Base-by-base conservation (phyloP, 2,888 invertebrate genomes). In the Pharmacophagus antenor region DNA sequence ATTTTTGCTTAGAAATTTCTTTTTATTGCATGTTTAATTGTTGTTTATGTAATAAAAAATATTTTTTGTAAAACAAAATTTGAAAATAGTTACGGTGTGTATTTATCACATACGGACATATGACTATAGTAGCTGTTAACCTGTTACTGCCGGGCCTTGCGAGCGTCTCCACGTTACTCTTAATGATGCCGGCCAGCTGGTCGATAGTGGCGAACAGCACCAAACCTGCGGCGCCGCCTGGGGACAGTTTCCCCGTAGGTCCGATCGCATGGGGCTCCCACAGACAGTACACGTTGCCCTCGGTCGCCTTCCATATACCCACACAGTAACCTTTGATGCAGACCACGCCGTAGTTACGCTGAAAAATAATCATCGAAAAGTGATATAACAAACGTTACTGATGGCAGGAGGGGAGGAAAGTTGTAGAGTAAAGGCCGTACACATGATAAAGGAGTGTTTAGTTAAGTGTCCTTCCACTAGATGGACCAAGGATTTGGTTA, bases 311-410 rank as follows among this genome's bases (percentile, higher is more conserved):
- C 88, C 88, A 90, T 0, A 88, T 49, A 0, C 70, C 87, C 0
- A 85, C 86, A 65, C 88, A 89, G 65, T 88, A 89, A 25, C 76
- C 73, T 61, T 90, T 90, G 0, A 79, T 66, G 74, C 89, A 88
- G 0, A 90, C 62, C 0, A 89, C 79, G 0, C 88, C 89, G 64
- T 84, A 69, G 25, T 78, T 82, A 65, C 80, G 15, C 87, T 88
- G 67, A 0, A 50, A 61, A 37, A 2, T n/a, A n/a, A 6, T 2
- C 2, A 8, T 20, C 8, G 18, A 17, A 44, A n/a, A n/a, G n/a
- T n/a, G n/a, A n/a, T n/a, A n/a, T n/a, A n/a, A n/a, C n/a, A n/a
- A n/a, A n/a, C n/a, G n/a, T n/a, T n/a, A n/a, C n/a, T n/a, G n/a
- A n/a, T n/a, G n/a, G n/a, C n/a, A n/a, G n/a, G n/a, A n/a, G n/a